Conservation (phyloP, 1,140 invertebrate species). For the Pararge aegeria region DNA sequence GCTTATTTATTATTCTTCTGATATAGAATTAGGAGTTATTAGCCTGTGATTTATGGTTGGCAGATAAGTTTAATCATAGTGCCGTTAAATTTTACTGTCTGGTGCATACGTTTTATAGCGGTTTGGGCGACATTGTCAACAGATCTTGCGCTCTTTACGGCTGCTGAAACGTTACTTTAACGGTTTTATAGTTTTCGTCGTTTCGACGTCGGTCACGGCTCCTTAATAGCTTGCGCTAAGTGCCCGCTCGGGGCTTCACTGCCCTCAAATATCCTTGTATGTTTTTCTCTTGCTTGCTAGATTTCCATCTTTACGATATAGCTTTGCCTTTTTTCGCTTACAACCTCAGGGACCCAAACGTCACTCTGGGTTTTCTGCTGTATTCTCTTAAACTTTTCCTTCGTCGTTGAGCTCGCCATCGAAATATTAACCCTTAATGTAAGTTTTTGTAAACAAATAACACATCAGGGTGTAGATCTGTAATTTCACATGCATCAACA, state of each 20-base stretch:
- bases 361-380: slow-evolving; percentile 14
- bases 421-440: background rate
- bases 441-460: too few relatives aligned
- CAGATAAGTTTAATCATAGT: slow-evolving; percentile 78
- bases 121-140: slow-evolving; percentile 75
- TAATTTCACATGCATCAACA: too few relatives aligned
- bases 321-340: slow-evolving; percentile 52
- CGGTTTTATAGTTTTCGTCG: slow-evolving; percentile 78
- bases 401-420: background rate
- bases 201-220: slow-evolving; percentile 66
- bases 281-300: slow-evolving; percentile 63
- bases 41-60: slow-evolving; percentile 61
- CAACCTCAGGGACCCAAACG: slow-evolving; percentile 23
- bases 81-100: slow-evolving; percentile 74
- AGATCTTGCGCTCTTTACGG: slow-evolving; percentile 77
- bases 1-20: too few relatives aligned
- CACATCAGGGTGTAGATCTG: too few relatives aligned
- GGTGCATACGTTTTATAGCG: slow-evolving; percentile 77
- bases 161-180: slow-evolving; percentile 78
- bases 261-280: slow-evolving; percentile 64
- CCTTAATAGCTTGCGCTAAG: slow-evolving; percentile 75
- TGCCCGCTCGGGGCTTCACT: slow-evolving; percentile 67
- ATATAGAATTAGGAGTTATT: slow-evolving; percentile 32
- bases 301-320: slow-evolving; percentile 75
- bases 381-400: too few relatives aligned